Conservation (phyloP, 2,113 vertebrate genomes). For the Athene noctua region DNA sequence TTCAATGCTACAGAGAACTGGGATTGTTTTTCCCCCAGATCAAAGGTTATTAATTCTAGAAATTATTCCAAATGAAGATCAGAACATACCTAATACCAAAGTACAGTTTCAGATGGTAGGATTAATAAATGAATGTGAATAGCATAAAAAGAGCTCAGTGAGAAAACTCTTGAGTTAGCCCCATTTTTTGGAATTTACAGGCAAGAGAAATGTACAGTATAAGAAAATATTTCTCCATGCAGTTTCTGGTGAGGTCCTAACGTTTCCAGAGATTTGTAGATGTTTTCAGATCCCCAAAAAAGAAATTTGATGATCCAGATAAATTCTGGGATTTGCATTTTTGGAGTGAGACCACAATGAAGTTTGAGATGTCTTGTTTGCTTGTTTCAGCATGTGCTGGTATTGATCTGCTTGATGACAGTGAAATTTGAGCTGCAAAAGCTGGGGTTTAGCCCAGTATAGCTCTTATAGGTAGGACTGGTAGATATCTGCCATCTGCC, state of each 20-base stretch:
- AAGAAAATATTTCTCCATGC: conserved; percentile 23
- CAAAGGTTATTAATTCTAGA: conserved; percentile 7
- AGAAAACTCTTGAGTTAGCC: neutral
- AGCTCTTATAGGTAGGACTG: neutral
- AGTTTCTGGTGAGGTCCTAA: neutral
- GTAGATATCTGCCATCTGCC: neutral
- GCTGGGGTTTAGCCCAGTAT: neutral
- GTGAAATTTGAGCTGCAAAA: neutral
- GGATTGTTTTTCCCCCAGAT: neutral
- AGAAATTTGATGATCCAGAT: neutral
- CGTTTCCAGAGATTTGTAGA: conserved; percentile 14
- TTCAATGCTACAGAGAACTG: conserved; percentile 17
- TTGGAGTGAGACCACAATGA: neutral
- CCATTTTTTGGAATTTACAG: conserved; percentile 13
- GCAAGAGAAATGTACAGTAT: neutral
- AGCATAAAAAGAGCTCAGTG: neutral
- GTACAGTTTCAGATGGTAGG: conserved; percentile 32
- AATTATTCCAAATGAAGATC: conserved; percentile 34
- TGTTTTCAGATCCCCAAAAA: neutral
- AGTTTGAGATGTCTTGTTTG: neutral
- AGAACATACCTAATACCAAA: conserved; percentile 16
- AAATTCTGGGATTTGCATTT: neutral
- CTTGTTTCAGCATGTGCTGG: neutral
- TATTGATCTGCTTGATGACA: neutral
- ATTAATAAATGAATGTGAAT: conserved; percentile 13